Evolutionary conservation across 2,113 vertebrate species (phyloP), one percentile per base, ranked within the genome.

Genomic region (Potamarius usumacintae): DNA sequence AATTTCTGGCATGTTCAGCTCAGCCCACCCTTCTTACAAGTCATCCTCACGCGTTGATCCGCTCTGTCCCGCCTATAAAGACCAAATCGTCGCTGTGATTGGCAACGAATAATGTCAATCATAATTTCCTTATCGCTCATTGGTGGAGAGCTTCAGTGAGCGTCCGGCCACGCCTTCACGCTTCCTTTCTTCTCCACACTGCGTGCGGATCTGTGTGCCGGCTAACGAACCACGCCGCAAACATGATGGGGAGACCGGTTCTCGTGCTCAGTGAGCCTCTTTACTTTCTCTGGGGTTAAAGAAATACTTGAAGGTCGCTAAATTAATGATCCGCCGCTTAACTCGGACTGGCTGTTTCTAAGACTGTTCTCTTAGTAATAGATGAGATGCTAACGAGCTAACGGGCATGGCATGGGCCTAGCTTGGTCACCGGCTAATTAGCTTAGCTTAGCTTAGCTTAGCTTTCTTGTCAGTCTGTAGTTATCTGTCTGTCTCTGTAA

Each of bases 221-320:
- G 89, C 86, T 86, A 88, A 62, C 85, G n/a, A 85, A 79, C 83
- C 87, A 30, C 88, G 89, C 92, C 82, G 90, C 89, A 89, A 93
- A 82, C 74, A 98, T 99, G 98, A 94, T 98, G 95, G 96, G 96
- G 82, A 96, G 97, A 93, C 97, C 97, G 42, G 97, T 99, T 62
- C 93, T 99, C 84, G 97, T 99, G 84, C 96, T 99, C 88, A 99
- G 97, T 98, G 92, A 98, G 97, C 96, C 71, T 62, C 48, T 34
- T 25, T 57, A 1, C 7, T n/a, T n/a, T 48, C 18, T 42, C 8
- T 4, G 2, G 85, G 4, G 52, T 50, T 72, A n/a, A 76, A 74
- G 69, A 2, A 58, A 15, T 5, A 18, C 6, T 1, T 81, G 17
- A 67, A 12, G 14, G 20, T 2, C 42, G 52, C 69, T 27, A n/a